Base-by-base conservation (phyloP, 2,113 vertebrate genomes). In the Indri indri region DNA sequence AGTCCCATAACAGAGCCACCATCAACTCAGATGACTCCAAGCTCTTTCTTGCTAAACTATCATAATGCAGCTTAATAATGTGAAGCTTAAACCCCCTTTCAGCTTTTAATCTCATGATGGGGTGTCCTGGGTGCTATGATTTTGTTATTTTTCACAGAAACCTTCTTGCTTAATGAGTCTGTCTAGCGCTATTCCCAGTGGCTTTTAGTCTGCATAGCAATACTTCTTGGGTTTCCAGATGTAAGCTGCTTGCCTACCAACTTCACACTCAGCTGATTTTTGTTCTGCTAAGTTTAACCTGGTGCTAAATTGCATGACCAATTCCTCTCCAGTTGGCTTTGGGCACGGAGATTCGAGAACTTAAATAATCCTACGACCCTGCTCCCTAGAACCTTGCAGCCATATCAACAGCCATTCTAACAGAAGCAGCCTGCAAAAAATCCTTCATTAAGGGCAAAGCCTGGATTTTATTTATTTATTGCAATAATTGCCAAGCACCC, bases 111-210 rank as follows among this genome's bases (percentile, higher is more conserved):
- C 95, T 97, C 93, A 17, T 68, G 91, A 91, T 89, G 70, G 82
- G 90, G 93, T 96, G 68, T 93, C 93, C 88, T 42, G 96, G 97
- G 97, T 97, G 71, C 96, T 91, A 80, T 95, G 95, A 95, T 97
- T 96, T 90, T 95, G 94, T 97, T 96, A 98, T 93, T 97, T 97
- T 98, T 95, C 95, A 97, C 54, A 88, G 96, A 97, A 98, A 93
- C 77, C 47, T 96, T 94, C 92, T 96, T 81, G 93, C 50, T 96
- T 97, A 97, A 96, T 97, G 90, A 97, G 90, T 94, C 93, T 98
- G 93, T 91, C 97, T 97, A 47, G 89, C 47, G 30, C 95, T 90
- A 96, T 79, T 92, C 95, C 96, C 96, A 88, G 11, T 71, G 82
- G 96, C 70, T 95, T 82, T 82, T 40, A 61, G 92, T 90, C 95